Evolutionary conservation across 2,113 vertebrate genomes (phyloP), one percentile per base, ranked within the genome.

Genomic region (Pipa parva): DNA sequence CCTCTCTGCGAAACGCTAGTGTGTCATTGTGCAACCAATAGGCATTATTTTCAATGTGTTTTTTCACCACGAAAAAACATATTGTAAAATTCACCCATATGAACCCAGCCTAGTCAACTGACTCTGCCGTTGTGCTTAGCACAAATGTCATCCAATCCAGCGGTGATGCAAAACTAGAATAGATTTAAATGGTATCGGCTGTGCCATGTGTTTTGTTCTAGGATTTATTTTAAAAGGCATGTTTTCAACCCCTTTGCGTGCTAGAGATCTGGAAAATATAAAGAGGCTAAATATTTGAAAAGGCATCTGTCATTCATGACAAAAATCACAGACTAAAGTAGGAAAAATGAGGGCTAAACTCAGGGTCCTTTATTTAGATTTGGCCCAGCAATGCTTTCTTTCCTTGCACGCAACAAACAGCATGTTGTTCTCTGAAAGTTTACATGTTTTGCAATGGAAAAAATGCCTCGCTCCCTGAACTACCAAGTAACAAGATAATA

Each of bases 371-470:
- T 62, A 76, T 74, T 66, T 79, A 76, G 77, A 77, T 78, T 66
- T 50, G 64, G 59, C 60, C 75, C 72, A 76, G 29, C 46, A 39
- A 36, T 26, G 76, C 70, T 26, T 78, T 73, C 77, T 77, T 74
- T 79, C 80, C 79, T 83, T 82, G 85, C 87, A 89, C 83, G 87
- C 84, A 72, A 89, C 81, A 81, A 83, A 85, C 63, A 49, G 21
- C 20, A 22, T 64, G 24, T 56, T 31, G 39, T 31, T 57, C 57
- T 57, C 26, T 56, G 63, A 46, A 45, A 13, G 51, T 64, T 58
- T 66, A 49, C 54, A 66, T 58, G 51, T 12, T 57, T 18, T 46
- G 27, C 22, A 58, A 58, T 26, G 52, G 63, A 66, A 66, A 57
- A 65, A 48, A 25, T 20, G 15, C 11, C 39, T 31, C 7, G 9